Evolutionary conservation across 2,888 invertebrate species (phyloP), one percentile per base, ranked within the genome.

Genomic region (Cerceris ruficornis): DNA sequence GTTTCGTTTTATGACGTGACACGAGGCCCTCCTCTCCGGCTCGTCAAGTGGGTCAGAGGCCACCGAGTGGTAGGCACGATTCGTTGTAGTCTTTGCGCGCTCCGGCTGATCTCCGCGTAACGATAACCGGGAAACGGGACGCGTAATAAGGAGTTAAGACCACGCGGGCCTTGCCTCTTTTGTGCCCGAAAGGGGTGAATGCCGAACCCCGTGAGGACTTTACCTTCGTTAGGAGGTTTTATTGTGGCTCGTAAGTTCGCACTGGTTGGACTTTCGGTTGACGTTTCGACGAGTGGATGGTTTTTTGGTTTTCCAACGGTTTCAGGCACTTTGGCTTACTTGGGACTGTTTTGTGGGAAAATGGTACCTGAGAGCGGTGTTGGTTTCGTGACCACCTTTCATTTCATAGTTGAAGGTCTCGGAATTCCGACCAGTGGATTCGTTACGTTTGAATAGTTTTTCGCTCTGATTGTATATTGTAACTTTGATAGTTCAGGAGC

Each of bases 1-100:
- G 88, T 89, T 89, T 88, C 86, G 77, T 89, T 90, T 91, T 90
- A 91, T 87, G 89, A 89, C 88, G 89, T 88, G 89, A 88, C 87
- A 76, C 83, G 80, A 77, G 76, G 80, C 76, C 71, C 75, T 64
- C 46, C 46, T 49, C 71, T 66, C 58, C 13, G 50, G 11, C 83
- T 66, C 64, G 85, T 85, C 85, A 83, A 81, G 67, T 80, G 77
- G 88, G 88, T 89, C 88, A 87, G 69, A 84, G 89, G 85, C 79
- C 87, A 87, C 77, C 76, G 81, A 83, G 81, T 83, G 82, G 83
- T 76, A 80, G 81, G 80, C 73, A 67, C 67, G 64, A 74, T 77
- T 74, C 82, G 70, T 72, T 72, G 74, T 69, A 76, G 66, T 64
- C 67, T 50, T 62, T 50, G 41, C 42, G 68, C 54, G 49, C 50